A percentile compares a stretch with the other conserved stretches of the same genome.
phyloP scores from a whole-genome alignment of 2,113 vertebrate species.

The Castor canadensis region DNA sequence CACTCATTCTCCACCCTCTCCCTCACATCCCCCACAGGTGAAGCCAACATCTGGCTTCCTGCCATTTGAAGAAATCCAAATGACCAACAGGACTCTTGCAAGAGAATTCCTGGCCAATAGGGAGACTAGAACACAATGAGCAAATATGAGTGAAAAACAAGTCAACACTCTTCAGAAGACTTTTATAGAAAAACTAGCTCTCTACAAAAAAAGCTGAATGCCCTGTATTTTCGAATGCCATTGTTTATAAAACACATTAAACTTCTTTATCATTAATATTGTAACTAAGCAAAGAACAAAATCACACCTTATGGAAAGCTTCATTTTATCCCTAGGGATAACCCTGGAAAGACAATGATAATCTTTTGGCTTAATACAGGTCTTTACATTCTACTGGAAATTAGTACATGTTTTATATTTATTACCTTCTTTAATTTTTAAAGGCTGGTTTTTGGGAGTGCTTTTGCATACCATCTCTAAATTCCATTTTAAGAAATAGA shows the following conservation, averaged over 20 bases:
- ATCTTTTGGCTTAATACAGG: not conserved
- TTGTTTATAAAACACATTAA: not conserved
- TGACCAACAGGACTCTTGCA: not conserved
- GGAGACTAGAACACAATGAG: not conserved
- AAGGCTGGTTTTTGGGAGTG: not conserved
- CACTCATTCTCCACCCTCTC: not conserved
- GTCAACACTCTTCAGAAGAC: not conserved
- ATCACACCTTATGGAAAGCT: not conserved
- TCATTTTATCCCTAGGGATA: not conserved
- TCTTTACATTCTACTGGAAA: not conserved
- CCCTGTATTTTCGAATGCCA: not conserved
- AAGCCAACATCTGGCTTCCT: not conserved
- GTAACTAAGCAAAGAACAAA: conserved; percentile 41
- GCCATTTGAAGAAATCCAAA: not conserved
- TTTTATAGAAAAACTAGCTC: not conserved
- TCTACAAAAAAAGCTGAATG: not conserved
- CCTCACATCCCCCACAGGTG: not conserved
- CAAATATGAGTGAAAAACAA: conserved; percentile 5
- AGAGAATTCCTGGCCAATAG: not conserved
- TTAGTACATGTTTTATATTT: conserved; percentile 21
- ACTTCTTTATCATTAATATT: conserved; percentile 2
- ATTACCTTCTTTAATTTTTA: conserved; percentile 11
- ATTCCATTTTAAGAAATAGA: not conserved
- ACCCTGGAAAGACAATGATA: conserved; percentile 7
- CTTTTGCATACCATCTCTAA: not conserved